These are phyloP conservation scores for Andrena fulva DNA, from an alignment of 2,888 invertebrate genomes.

Conservation along the genomic window DNA sequence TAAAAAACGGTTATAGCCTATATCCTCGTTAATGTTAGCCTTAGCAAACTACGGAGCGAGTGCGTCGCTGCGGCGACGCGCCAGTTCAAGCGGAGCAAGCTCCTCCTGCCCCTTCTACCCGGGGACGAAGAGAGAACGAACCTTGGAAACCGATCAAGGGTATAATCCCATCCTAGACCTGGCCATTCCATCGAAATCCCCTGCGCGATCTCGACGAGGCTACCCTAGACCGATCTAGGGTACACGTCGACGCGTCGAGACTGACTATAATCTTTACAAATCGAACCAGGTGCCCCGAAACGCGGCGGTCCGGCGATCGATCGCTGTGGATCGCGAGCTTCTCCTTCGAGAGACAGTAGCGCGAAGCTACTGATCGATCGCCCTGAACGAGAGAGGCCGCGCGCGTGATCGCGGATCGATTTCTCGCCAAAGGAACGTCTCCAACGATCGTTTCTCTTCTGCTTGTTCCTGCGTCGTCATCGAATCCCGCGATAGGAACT, in stretches of 20 bases:
- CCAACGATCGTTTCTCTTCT: slow-evolving; percentile 23
- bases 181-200: neutral
- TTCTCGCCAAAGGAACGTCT: slow-evolving; percentile 21
- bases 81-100: slow-evolving; percentile 23
- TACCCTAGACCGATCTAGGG: neutral
- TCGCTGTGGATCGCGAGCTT: neutral
- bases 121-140: no score
- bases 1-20: slow-evolving; percentile 75
- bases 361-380: slow-evolving; percentile 1
- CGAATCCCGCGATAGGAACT: slow-evolving; percentile 59
- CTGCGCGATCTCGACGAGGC: neutral
- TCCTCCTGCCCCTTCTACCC: neutral
- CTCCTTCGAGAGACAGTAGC: neutral
- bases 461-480: slow-evolving; percentile 31
- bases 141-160: neutral
- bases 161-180: neutral
- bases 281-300: slow-evolving; percentile 49
- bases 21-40: slow-evolving; percentile 59
- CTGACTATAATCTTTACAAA: slow-evolving; percentile 37
- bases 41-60: slow-evolving; percentile 70
- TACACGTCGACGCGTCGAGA: slow-evolving; percentile 46
- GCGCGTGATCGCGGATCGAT: slow-evolving; percentile 24
- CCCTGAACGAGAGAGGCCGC: neutral
- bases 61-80: slow-evolving; percentile 63
- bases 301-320: slow-evolving; percentile 21